Base-by-base conservation (phyloP, 1,140 invertebrate species). In the Euura lappo region DNA sequence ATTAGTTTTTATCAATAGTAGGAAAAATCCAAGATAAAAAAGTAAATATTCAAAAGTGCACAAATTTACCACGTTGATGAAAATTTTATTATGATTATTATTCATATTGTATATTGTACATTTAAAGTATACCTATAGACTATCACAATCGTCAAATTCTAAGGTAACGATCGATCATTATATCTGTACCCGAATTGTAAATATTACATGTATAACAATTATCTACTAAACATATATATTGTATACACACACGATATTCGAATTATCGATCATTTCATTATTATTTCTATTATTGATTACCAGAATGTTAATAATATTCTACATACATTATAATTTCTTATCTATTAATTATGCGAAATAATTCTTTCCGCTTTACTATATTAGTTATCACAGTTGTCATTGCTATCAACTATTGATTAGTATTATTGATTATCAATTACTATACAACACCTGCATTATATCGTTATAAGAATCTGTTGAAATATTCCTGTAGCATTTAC, bases 401-500 rank as follows among this genome's bases (percentile, higher is more conserved):
- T 28, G 42, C 42, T 68, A 68, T 68, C 8, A 68, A 71, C 51
- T 67, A 74, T 69, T 43, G 3, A 13, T 66, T 44, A 60, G 71
- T 67, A 71, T 68, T 70, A 71, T 74, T 66, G 71, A 70, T 66
- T 67, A 71, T 68, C 68, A 71, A 69, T 69, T 70, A 70, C 67
- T 65, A 68, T 47, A 71, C 65, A 44, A 72, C 71, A 64, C 71
- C 65, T 65, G 70, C 44, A 46, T 43, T 69, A 28, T 44, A 68
- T 42, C 28, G 28, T 28, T 11, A 42, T 8, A 64, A 13, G 13
- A 68, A 68, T 68, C 28, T 44, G 8, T 68, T 68, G 66, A 28
- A 60, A 60, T 44, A 68, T 44, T 68, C 28, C 66, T 68, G 5
- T 68, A 68, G 10, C 66, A 44, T 68, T 68, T 68, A 68, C 66